Evolutionary conservation across 2,113 vertebrate genomes (phyloP).

Genomic region (Indicator indicator): DNA sequence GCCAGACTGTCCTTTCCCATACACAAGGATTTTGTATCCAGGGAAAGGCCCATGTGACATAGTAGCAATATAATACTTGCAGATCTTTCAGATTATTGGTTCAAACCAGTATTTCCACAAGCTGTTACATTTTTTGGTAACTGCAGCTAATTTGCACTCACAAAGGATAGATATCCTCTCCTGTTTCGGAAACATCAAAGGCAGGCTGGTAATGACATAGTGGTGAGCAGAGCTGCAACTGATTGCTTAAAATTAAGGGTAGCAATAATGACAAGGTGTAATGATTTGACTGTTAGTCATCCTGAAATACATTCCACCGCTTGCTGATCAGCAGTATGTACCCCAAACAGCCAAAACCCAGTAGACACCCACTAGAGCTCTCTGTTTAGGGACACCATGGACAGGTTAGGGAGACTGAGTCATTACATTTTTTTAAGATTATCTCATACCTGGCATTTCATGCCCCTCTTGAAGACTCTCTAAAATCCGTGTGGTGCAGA

Average conservation of each 20-base stretch:
- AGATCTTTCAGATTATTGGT: not conserved
- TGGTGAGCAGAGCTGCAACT: not conserved
- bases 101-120: slow-evolving; percentile 14
- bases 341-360: not conserved
- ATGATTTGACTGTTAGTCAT: not conserved
- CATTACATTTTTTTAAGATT: not conserved
- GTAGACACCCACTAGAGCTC: not conserved
- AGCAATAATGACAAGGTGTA: not conserved
- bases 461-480: not conserved
- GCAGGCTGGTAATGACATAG: not conserved
- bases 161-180: not conserved
- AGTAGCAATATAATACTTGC: not conserved
- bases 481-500: fast-evolving
- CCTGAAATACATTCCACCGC: not conserved
- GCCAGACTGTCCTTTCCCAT: not conserved
- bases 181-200: slow-evolving; percentile 1
- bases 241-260: not conserved
- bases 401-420: not conserved
- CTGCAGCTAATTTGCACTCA: not conserved
- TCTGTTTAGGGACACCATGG: no score
- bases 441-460: not conserved
- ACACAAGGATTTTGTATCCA: not conserved
- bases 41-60: not conserved
- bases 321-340: not conserved
- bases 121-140: not conserved